Conservation (phyloP, 2,888 invertebrate genomes). For the Pollenia amentaria region DNA sequence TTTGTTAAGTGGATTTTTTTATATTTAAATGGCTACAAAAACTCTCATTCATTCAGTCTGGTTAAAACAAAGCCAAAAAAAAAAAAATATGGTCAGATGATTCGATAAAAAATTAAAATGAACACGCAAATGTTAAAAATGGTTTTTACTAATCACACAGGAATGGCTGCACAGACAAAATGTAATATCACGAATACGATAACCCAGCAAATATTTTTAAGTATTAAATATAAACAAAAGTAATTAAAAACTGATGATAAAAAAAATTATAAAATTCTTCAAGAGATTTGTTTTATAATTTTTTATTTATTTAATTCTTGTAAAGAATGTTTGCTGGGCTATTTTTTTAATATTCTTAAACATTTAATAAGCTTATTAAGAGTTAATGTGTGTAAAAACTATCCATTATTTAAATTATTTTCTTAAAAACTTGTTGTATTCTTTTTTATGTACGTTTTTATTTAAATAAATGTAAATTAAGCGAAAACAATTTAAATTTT, state of each 20-base stretch:
- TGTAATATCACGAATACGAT: neutral
- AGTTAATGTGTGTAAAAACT: constrained; percentile 23
- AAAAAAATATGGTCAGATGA: neutral
- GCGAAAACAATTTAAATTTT: constrained; percentile 28
- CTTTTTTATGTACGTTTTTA: constrained; percentile 15
- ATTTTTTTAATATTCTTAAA: constrained; percentile 16
- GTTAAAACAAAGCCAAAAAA: neutral
- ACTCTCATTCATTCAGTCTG: neutral
- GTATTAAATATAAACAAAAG: neutral
- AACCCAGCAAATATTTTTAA: constrained; percentile 5
- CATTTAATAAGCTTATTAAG: constrained; percentile 43
- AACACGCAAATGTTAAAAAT: constrained; percentile 36
- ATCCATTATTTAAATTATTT: neutral
- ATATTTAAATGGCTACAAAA: neutral
- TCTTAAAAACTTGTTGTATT: neutral
- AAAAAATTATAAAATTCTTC: no score
- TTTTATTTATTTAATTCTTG: neutral
- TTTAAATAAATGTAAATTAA: constrained; percentile 32
- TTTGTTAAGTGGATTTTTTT: constrained; percentile 12
- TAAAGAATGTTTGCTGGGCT: neutral
- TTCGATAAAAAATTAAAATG: neutral
- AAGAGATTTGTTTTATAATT: no score
- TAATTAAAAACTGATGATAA: no score
- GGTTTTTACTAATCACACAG: constrained; percentile 1
- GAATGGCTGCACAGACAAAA: neutral